Conservation (phyloP, 2,888 invertebrate species). For the Catotricha subobsoleta region DNA sequence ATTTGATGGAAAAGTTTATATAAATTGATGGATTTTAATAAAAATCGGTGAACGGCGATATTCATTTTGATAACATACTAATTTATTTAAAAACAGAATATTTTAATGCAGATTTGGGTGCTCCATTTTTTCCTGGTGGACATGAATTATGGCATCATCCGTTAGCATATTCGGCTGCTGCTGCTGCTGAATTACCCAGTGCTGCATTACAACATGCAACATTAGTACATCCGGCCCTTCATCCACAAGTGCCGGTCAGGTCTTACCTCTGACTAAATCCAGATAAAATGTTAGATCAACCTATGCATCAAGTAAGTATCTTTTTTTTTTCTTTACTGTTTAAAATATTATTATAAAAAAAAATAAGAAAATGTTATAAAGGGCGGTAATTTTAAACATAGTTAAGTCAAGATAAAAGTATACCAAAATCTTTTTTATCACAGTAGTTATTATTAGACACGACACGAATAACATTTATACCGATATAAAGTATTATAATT, state of each 20-base stretch:
- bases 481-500: too few relatives aligned
- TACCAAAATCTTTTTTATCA: neutral
- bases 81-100: too few relatives aligned
- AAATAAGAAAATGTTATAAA: too few relatives aligned
- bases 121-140: conserved; percentile 88
- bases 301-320: conserved; percentile 29
- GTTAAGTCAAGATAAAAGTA: neutral
- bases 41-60: too few relatives aligned
- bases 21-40: too few relatives aligned
- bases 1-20: too few relatives aligned
- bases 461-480: too few relatives aligned
- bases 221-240: conserved; percentile 90
- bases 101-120: conserved; percentile 65
- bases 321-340: neutral
- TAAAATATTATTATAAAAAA: too few relatives aligned
- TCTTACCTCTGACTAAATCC: conserved; percentile 95
- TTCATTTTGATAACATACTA: too few relatives aligned
- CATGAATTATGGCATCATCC: conserved; percentile 92
- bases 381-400: too few relatives aligned
- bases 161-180: conserved; percentile 57
- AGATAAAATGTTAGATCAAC: conserved; percentile 31
- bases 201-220: conserved; percentile 70
- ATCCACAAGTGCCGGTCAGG: conserved; percentile 94
- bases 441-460: too few relatives aligned
- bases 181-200: conserved; percentile 65